Evolutionary conservation across 1,140 invertebrate species (phyloP), one percentile per base, ranked within the genome.

Genomic region (Lanistes nyassanus): DNA sequence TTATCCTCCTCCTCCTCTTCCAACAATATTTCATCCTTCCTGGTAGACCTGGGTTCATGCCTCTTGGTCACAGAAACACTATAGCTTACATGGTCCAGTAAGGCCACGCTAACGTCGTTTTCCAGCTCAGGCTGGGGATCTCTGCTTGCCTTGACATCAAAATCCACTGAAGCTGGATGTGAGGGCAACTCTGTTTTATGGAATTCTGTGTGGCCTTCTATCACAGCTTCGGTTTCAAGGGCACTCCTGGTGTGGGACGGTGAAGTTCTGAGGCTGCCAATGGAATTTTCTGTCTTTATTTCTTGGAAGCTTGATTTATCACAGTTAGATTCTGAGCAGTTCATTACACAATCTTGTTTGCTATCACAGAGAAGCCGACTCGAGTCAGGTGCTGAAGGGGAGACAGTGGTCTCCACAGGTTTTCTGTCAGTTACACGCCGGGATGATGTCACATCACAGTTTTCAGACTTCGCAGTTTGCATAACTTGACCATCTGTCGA

Each of bases 1-100:
- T 76, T 72, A 19, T 76, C 76, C 37, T 76, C 56, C 7, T 74
- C 69, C 29, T 80, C 69, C 47, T 64, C 53, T 60, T 69, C 70
- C 19, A 39, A 47, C 21, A 68, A 23, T 66, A 39, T 21, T 74
- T 70, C 67, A 62, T 62, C 67, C n/a, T 67, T 74, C 9, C 42
- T 56, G 1, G 60, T 7, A 47, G n/a, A 31, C n/a, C 31, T 34
- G 23, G 21, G 23, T 13, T 16, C 42, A 39, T 70, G 56, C 19
- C 26, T 47, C 47, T 26, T 47, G 7, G 47, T 19, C 23, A 1
- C 29, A 36, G 60, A 62, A 66, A 36, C 9, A 26, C 70, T 60
- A 19, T 76, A 65, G 23, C 21, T 36, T 16, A 29, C 56, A n/a
- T 62, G 70, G 23, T 72, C 70, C 31, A 72, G 5, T 55, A 72